phyloP scores from a whole-genome alignment of 2,113 vertebrate genomes.

The Leptocoma aspasia region DNA sequence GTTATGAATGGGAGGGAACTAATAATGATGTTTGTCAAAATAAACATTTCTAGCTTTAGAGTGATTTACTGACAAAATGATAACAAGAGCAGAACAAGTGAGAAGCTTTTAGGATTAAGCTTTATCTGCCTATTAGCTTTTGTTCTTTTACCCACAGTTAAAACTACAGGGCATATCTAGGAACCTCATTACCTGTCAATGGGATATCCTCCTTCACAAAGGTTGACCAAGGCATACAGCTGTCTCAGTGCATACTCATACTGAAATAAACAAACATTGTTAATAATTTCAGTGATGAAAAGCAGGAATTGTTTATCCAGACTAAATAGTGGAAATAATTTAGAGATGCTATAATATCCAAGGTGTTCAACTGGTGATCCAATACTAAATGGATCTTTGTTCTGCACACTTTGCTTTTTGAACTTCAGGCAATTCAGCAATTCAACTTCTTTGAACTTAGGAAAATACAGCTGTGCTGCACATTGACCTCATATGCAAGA shows the following conservation, averaged over 20 bases:
- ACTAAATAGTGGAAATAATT: neutral
- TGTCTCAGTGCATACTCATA: conserved; percentile 89
- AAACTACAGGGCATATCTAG: neutral
- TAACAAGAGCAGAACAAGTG: neutral
- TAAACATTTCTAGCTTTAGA: neutral
- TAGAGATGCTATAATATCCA: neutral
- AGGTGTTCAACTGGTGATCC: neutral
- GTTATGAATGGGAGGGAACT: neutral
- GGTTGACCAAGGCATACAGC: conserved; percentile 87
- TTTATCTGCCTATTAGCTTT: neutral
- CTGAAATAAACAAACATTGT: conserved; percentile 72
- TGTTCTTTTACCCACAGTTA: neutral
- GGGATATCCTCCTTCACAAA: conserved; percentile 84
- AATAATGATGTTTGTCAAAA: neutral
- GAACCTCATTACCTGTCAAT: conserved; percentile 77
- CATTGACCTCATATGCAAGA: neutral
- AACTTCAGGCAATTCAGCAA: neutral
- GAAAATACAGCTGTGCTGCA: neutral
- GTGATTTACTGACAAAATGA: neutral
- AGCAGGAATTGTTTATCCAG: neutral
- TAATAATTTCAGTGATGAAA: neutral
- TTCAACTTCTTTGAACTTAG: neutral
- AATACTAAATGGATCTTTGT: neutral
- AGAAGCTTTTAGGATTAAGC: neutral
- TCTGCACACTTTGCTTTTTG: neutral